A percentile compares a stretch with the other conserved stretches of the same genome.
Evolutionary conservation across 2,797 vertebrate genomes (phyloP).

Genomic region (Scarus forsteni): DNA sequence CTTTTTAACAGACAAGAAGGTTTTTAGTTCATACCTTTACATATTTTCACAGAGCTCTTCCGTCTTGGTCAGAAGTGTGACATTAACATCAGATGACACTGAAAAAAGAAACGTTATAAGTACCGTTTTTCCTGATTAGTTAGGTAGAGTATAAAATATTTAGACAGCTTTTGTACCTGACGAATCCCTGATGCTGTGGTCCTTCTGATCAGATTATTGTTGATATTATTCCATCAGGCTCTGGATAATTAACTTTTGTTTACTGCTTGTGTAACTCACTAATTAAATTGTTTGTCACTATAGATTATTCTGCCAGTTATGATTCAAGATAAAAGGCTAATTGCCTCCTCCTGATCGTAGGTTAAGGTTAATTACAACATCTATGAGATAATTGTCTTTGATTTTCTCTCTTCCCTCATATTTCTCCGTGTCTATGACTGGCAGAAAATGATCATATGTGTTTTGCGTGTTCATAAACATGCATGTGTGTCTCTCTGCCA

Average conservation of each 20-base stretch:
- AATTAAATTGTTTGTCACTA: constrained; percentile 32
- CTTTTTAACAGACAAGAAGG: too few species aligned
- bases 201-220: neutral
- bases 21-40: too few species aligned
- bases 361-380: constrained; percentile 48
- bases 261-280: constrained; percentile 3
- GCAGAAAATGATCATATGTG: neutral
- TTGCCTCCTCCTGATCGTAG: constrained; percentile 27
- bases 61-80: too few species aligned
- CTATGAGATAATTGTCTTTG: constrained; percentile 27
- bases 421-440: neutral
- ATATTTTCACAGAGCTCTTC: too few species aligned
- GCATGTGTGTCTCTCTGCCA: constrained; percentile 64
- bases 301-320: constrained; percentile 27
- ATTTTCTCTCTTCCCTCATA: constrained; percentile 1
- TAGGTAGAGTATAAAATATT: too few species aligned
- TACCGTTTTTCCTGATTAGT: too few species aligned
- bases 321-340: constrained; percentile 21
- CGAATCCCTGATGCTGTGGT: neutral
- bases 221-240: constrained; percentile 8
- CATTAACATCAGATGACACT: too few species aligned
- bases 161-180: neutral
- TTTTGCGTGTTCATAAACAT: neutral
- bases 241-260: neutral
- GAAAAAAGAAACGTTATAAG: too few species aligned